Percentiles rank a stretch among this genome's conserved stretches.
Evolutionary conservation across 2,888 invertebrate species (phyloP).

Genomic region (Lacanobia oleracea): DNA sequence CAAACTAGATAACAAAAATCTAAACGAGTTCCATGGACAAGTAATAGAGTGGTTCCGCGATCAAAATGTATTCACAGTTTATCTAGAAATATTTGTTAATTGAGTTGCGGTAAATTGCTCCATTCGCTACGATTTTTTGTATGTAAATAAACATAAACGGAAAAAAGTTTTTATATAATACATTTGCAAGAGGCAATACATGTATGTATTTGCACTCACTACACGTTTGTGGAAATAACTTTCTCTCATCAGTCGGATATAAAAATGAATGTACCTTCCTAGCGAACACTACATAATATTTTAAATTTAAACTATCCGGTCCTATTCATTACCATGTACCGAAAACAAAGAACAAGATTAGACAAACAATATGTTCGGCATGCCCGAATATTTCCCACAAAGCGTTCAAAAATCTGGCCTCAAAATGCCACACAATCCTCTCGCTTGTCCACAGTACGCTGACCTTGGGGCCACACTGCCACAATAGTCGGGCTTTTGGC

Average conservation of each 20-base stretch:
- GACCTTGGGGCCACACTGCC: slow-evolving; percentile 85
- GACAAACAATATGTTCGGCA: slow-evolving; percentile 42
- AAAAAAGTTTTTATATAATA: slow-evolving; percentile 12
- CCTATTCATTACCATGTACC: slow-evolving; percentile 22
- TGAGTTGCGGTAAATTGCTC: slow-evolving; percentile 38
- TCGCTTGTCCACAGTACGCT: slow-evolving; percentile 77
- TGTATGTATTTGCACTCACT: slow-evolving; percentile 8
- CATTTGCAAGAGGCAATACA: slow-evolving; percentile 21
- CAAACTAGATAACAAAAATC: slow-evolving; percentile 16
- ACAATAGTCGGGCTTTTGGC: slow-evolving; percentile 79
- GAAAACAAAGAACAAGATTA: slow-evolving; percentile 47
- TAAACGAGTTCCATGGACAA: slow-evolving; percentile 49
- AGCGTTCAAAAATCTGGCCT: slow-evolving; percentile 77
- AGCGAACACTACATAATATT: slow-evolving; percentile 7
- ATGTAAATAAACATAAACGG: slow-evolving; percentile 32
- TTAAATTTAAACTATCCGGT: slow-evolving; percentile 21
- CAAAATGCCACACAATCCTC: slow-evolving; percentile 77
- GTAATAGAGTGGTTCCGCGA: slow-evolving; percentile 53
- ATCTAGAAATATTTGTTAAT: slow-evolving; percentile 49
- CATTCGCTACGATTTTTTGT: slow-evolving; percentile 36
- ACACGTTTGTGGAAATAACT: slow-evolving; percentile 29
- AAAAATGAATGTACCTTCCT: background rate
- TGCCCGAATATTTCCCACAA: slow-evolving; percentile 70
- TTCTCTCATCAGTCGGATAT: slow-evolving; percentile 35
- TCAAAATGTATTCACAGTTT: slow-evolving; percentile 50